Percentiles rank a stretch among this genome's conserved stretches.
Conservation (phyloP, 2,113 vertebrate species). For the Zosterops borbonicus region DNA sequence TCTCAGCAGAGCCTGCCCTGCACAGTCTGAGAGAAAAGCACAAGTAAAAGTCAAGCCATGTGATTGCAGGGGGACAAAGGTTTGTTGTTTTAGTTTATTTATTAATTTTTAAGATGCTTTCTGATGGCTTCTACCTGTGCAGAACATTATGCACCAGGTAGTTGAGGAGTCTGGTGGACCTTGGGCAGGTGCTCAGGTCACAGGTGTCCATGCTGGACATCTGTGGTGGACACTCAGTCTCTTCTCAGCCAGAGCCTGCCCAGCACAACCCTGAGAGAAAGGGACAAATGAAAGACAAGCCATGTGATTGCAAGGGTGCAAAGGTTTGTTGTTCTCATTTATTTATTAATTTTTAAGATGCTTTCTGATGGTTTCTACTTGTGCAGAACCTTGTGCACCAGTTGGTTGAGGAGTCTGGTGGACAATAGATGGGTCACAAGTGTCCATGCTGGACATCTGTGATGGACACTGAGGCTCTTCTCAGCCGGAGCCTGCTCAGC, state of each 20-base stretch:
- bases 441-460: too few relatives aligned
- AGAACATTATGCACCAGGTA: neutral
- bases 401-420: too few relatives aligned
- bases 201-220: accelerated
- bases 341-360: neutral
- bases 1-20: neutral
- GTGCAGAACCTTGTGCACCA: neutral
- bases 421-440: too few relatives aligned
- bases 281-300: neutral
- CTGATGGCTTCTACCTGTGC: neutral
- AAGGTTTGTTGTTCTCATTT: neutral
- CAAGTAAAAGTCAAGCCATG: neutral
- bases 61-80: neutral
- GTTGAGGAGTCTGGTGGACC: neutral
- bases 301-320: neutral
- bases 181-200: accelerated
- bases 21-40: neutral
- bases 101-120: neutral
- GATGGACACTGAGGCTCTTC: too few relatives aligned
- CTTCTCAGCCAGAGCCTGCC: neutral
- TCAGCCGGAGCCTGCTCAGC: neutral
- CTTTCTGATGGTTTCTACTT: neutral
- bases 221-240: neutral
- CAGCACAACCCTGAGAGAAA: neutral
- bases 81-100: neutral